Base-by-base conservation (phyloP, 2,113 vertebrate genomes). In the Bos javanicus region DNA sequence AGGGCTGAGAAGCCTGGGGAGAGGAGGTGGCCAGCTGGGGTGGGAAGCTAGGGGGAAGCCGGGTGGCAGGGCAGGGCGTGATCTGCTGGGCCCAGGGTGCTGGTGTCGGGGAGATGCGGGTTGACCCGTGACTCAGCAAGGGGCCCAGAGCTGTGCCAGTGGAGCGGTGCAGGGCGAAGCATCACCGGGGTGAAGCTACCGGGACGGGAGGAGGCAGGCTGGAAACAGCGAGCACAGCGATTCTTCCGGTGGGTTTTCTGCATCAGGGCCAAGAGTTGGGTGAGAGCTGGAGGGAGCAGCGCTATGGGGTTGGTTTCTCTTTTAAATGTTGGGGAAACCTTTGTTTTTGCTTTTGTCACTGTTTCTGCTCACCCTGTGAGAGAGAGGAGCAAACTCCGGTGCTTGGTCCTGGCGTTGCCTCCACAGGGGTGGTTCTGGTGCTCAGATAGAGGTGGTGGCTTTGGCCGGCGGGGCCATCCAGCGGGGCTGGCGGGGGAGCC, bases 401-500 rank as follows among this genome's bases (percentile, higher is more conserved):
- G 15, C 26, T 0, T 17, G 13, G 26, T 52, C 59, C 80, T 17
- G 52, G 80, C 5, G 46, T 7, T 60, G n/a, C 16, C 7, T 54
- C 86, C 7, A 26, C 10, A 8, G 7, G 33, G 19, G 0, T 3
- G 4, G 33, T 16, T 6, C 56, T 8, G 4, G 16, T 2, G 17
- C 62, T 64, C 36, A 12, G 2, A 9, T 1, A 4, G 56, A 78
- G 80, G 11, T 1, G 3, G 0, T 5, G 39, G n/a, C 43, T 43
- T 48, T 4, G 39, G 39, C 71, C 7, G 36, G n/a, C 19, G 17
- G 25, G 10, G 2, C 19, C 33, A 1, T 11, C 48, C 3, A 11
- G n/a, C 7, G 11, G 7, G 13, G 11, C 23, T 3, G 11, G 64
- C 0, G 1, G 80, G 17, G 4, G 21, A 74, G 33, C 39, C 2